These are phyloP conservation scores for Lates japonicus DNA, from an alignment of 2,797 vertebrate species.

Conservation along the genomic window DNA sequence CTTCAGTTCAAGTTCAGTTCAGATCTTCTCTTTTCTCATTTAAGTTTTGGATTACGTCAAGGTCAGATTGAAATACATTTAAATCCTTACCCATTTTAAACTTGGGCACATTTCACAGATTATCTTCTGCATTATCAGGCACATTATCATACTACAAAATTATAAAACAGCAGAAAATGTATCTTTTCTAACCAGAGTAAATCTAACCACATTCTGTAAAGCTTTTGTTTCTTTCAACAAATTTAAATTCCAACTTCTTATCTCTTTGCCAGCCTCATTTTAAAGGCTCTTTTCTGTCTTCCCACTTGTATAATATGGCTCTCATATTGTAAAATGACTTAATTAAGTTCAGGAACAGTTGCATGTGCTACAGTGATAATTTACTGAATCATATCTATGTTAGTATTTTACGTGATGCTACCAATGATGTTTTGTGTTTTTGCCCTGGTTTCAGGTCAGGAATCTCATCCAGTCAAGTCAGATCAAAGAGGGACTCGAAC, in stretches of 20 bases:
- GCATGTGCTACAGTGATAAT: background rate
- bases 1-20: background rate
- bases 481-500: constrained; percentile 95
- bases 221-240: background rate
- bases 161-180: background rate
- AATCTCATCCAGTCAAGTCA: constrained; percentile 89
- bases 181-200: background rate
- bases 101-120: background rate
- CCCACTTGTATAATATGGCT: background rate
- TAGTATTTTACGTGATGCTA: background rate
- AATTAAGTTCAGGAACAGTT: background rate
- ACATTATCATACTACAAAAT: background rate
- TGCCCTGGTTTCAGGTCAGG: constrained; percentile 88
- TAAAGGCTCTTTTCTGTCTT: background rate
- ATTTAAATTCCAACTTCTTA: background rate
- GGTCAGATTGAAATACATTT: background rate
- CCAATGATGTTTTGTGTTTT: background rate
- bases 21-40: background rate
- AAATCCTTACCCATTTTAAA: background rate
- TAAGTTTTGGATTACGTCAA: background rate
- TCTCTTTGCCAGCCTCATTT: background rate
- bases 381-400: background rate
- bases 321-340: background rate
- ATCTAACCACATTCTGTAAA: background rate
- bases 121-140: background rate